These are phyloP conservation scores for Drosophila nannoptera DNA, from an alignment of 1,140 invertebrate genomes.

Conservation along the genomic window DNA sequence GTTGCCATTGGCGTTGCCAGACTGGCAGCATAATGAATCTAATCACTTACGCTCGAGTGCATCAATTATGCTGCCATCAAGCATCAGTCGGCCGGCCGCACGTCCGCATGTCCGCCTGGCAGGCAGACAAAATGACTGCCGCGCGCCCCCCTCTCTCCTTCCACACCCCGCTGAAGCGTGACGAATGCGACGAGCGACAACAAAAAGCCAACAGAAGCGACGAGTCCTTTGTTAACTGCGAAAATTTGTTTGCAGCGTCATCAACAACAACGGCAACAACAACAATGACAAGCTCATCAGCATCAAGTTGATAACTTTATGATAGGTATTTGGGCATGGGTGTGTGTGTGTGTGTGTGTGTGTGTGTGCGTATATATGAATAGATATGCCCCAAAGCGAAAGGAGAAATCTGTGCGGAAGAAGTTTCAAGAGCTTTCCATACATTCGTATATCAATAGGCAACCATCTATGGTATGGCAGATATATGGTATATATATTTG, in stretches of 20 bases:
- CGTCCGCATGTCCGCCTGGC: slow-evolving; percentile 13
- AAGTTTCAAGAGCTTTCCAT: slow-evolving; percentile 8
- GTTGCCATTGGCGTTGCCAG: slow-evolving; percentile 56
- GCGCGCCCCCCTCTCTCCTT: slow-evolving; percentile 11
- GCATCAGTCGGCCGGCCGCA: slow-evolving; percentile 41
- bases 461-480: too few relatives aligned
- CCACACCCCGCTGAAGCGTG: slow-evolving; percentile 48
- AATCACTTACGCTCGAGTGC: slow-evolving; percentile 79
- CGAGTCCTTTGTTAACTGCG: slow-evolving; percentile 58
- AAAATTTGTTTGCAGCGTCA: slow-evolving; percentile 75
- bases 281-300: slow-evolving; percentile 59
- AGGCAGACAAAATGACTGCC: slow-evolving; percentile 56
- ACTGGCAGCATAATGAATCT: slow-evolving; percentile 78
- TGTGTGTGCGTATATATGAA: slow-evolving; percentile 12
- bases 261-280: slow-evolving; percentile 57
- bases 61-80: slow-evolving; percentile 79
- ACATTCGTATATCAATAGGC: too few relatives aligned
- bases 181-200: slow-evolving; percentile 23
- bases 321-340: slow-evolving; percentile 21
- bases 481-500: too few relatives aligned
- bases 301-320: slow-evolving; percentile 71
- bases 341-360: slow-evolving; percentile 16
- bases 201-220: slow-evolving; percentile 44
- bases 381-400: slow-evolving; percentile 32
- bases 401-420: slow-evolving; percentile 21